phyloP scores from a whole-genome alignment of 2,113 vertebrate genomes.

The Saimiri boliviensis region DNA sequence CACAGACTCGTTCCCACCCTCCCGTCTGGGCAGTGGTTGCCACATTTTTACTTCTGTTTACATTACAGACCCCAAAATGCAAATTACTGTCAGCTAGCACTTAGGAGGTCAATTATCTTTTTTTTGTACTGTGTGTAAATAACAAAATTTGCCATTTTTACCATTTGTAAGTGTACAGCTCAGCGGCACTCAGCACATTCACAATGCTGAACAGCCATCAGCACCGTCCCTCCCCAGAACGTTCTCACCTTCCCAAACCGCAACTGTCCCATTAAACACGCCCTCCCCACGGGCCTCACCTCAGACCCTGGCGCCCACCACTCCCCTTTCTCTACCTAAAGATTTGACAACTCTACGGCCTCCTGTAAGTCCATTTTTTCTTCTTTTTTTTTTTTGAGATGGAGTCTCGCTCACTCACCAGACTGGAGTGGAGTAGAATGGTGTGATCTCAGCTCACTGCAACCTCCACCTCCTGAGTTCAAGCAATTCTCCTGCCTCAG shows the following conservation, averaged over 20 bases:
- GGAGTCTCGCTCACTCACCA: background rate
- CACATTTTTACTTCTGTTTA: fast-evolving
- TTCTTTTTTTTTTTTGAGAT: background rate
- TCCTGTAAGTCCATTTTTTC: background rate
- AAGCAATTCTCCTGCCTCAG: background rate
- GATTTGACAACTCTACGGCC: background rate
- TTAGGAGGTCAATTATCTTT: background rate
- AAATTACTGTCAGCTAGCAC: background rate
- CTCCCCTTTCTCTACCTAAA: background rate
- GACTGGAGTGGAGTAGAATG: background rate
- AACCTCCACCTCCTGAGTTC: background rate
- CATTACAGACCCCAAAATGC: background rate
- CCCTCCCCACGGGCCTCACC: fast-evolving
- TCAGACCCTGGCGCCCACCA: background rate
- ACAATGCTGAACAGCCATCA: background rate
- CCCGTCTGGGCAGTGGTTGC: background rate
- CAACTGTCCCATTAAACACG: background rate
- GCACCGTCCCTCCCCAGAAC: background rate
- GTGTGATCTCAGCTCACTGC: background rate
- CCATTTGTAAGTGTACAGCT: background rate
- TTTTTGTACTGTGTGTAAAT: background rate
- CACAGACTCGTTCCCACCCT: background rate
- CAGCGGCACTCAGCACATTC: background rate
- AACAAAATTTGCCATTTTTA: background rate
- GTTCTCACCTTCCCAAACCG: background rate